phyloP scores from a whole-genome alignment of 2,888 invertebrate species.

The Xylophagus ater region DNA sequence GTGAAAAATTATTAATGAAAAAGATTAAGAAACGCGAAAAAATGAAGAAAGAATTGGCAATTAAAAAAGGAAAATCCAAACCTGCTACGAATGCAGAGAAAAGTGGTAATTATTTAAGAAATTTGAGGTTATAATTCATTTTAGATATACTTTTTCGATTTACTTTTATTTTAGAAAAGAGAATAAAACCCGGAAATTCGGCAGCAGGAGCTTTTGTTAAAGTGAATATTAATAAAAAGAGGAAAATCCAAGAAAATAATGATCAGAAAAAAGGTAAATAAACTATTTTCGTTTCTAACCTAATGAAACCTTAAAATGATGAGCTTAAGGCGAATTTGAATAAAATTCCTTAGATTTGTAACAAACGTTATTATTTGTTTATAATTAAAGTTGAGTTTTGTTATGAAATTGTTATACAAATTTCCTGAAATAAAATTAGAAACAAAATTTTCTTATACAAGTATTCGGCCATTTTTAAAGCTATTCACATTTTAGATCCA shows the following conservation, averaged over 20 bases:
- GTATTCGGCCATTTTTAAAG: not conserved
- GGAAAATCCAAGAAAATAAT: too few species aligned
- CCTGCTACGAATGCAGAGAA: conserved; percentile 26
- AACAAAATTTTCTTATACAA: not conserved
- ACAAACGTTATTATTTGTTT: conserved; percentile 5
- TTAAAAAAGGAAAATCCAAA: conserved; percentile 46
- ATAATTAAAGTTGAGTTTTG: conserved; percentile 2
- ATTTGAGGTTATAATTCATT: too few species aligned
- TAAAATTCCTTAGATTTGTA: conserved; percentile 27
- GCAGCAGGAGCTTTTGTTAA: too few species aligned
- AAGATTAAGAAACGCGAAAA: conserved; percentile 71
- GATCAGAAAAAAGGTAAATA: not conserved
- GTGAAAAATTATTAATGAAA: conserved; percentile 59
- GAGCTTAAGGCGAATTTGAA: conserved; percentile 55
- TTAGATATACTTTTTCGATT: too few species aligned
- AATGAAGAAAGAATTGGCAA: conserved; percentile 51
- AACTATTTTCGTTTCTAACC: too few species aligned
- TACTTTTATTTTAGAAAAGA: conserved; percentile 1
- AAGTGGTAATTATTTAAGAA: conserved; percentile 8
- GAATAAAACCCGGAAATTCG: too few species aligned
- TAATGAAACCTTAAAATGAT: conserved; percentile 42
- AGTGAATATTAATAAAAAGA: too few species aligned
- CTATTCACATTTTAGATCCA: not conserved
- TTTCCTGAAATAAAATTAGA: too few species aligned
- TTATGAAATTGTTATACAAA: conserved; percentile 2